Conservation (phyloP, 2,797 vertebrate species). For the Tauraco hartlaubi region DNA sequence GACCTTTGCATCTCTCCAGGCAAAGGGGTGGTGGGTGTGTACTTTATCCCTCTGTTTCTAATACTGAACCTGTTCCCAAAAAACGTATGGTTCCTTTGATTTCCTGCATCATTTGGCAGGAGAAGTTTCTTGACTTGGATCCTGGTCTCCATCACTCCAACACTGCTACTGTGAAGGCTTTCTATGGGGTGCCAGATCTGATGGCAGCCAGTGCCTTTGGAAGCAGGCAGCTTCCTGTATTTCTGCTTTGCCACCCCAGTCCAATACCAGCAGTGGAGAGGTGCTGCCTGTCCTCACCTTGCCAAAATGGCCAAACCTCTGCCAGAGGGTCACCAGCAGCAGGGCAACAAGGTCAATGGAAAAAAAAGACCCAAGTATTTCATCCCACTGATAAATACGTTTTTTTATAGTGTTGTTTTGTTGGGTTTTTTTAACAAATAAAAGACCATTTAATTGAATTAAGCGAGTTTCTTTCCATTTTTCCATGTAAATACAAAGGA, state of each 20-base stretch:
- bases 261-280: background rate
- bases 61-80: background rate
- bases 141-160: background rate
- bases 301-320: background rate
- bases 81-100: fast-evolving
- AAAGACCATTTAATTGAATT: background rate
- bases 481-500: background rate
- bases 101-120: background rate
- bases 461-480: background rate
- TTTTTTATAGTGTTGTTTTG: no score
- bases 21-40: background rate
- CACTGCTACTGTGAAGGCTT: background rate
- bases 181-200: background rate
- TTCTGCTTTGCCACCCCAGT: background rate
- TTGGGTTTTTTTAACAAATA: background rate
- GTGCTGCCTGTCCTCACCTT: background rate
- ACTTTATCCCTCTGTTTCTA: background rate
- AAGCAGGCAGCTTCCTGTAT: background rate
- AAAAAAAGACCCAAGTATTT: background rate
- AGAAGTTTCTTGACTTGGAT: background rate
- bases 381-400: background rate
- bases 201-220: background rate
- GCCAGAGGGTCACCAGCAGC: background rate
- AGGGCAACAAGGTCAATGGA: background rate
- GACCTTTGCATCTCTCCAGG: background rate